Percentiles rank a stretch among this genome's conserved stretches.
phyloP scores from a whole-genome alignment of 2,797 vertebrate species.

The Okamejei kenojei region DNA sequence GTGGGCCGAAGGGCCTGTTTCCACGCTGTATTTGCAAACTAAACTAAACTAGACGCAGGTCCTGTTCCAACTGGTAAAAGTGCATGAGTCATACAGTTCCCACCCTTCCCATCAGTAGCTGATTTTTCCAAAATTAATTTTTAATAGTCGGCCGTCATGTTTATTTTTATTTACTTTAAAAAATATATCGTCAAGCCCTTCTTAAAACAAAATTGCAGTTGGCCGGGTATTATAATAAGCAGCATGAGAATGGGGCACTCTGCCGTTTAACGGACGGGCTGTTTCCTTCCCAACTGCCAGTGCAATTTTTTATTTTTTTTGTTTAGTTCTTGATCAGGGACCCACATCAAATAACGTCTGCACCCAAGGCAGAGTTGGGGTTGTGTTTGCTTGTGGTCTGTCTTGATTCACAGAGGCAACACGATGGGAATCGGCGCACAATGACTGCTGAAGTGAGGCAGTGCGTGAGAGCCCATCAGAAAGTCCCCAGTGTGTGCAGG shows the following conservation, averaged over 20 bases:
- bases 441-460: background rate
- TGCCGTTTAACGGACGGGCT: background rate
- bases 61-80: background rate
- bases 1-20: too few species aligned
- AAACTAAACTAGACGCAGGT: too few species aligned
- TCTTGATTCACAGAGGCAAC: background rate
- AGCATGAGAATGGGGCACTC: background rate
- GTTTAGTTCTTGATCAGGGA: background rate
- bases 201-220: constrained; percentile 19
- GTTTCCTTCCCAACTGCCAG: background rate
- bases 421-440: background rate
- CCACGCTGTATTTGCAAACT: too few species aligned
- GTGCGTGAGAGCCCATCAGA: too few species aligned
- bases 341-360: background rate
- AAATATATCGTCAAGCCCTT: constrained; percentile 15
- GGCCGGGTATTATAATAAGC: background rate
- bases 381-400: background rate
- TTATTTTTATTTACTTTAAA: constrained; percentile 25
- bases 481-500: background rate
- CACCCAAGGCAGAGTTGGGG: background rate
- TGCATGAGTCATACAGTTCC: background rate
- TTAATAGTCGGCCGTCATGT: background rate
- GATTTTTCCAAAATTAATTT: background rate
- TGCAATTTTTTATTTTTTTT: background rate
- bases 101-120: constrained; percentile 23